Evolutionary conservation across 1,140 invertebrate species (phyloP).

Genomic region (Trichonephila clavata): DNA sequence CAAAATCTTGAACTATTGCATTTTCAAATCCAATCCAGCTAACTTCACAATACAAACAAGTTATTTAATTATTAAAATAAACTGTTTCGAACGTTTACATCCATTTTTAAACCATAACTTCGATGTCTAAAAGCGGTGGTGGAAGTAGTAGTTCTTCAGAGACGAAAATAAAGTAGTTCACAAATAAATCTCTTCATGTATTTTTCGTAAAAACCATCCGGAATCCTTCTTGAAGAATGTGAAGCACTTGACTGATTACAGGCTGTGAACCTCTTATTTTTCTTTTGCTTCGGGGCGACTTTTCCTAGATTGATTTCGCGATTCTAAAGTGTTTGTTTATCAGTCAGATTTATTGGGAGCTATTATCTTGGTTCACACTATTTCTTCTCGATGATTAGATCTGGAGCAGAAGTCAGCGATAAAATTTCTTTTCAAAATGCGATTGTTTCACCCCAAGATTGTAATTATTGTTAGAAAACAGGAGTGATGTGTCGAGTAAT

Average conservation of each 20-base stretch:
- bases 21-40: neutral
- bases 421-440: neutral
- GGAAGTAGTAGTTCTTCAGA: too few relatives aligned
- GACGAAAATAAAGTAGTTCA: too few relatives aligned
- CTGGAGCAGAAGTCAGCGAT: neutral
- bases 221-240: neutral
- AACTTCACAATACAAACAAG: too few relatives aligned
- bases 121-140: too few relatives aligned
- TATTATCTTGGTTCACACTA: neutral
- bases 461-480: neutral
- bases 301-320: neutral
- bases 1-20: neutral
- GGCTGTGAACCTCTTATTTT: neutral
- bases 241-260: neutral
- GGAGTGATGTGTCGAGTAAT: too few relatives aligned
- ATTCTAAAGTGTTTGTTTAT: conserved; percentile 23
- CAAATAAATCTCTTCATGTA: too few relatives aligned
- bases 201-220: neutral
- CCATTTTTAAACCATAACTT: too few relatives aligned
- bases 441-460: neutral
- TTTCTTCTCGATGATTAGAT: neutral
- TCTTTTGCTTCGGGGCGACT: neutral
- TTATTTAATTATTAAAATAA: too few relatives aligned
- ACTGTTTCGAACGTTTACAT: too few relatives aligned
- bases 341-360: neutral